phyloP scores from a whole-genome alignment of 2,113 vertebrate genomes.

The Gavia stellata region DNA sequence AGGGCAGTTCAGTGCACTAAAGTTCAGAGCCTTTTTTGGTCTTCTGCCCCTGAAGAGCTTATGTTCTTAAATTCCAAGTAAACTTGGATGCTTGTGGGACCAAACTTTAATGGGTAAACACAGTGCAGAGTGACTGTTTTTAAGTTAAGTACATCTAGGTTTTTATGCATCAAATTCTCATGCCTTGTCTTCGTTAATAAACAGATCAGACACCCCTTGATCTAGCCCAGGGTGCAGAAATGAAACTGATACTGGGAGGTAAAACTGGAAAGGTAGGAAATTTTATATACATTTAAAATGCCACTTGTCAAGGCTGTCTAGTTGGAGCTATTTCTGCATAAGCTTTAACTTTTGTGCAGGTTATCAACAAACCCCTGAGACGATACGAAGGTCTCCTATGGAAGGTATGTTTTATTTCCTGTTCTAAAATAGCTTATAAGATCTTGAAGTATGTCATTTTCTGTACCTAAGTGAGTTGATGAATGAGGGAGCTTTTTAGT shows the following conservation, averaged over 20 bases:
- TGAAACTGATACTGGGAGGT: slow-evolving; percentile 78
- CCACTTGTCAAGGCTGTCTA: not conserved
- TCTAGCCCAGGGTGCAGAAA: slow-evolving; percentile 80
- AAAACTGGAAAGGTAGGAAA: slow-evolving; percentile 78
- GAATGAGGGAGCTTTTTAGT: not conserved
- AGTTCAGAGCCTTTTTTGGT: not conserved
- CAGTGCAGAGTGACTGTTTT: not conserved
- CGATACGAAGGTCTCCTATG: slow-evolving; percentile 86
- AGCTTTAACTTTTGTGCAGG: slow-evolving; percentile 60
- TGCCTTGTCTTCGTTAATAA: not conserved
- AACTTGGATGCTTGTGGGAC: not conserved
- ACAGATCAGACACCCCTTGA: slow-evolving; percentile 85
- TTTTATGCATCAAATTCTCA: not conserved
- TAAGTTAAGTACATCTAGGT: not conserved
- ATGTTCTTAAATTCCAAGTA: not conserved
- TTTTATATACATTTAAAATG: not conserved
- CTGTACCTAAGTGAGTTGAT: not conserved
- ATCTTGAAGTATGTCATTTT: not conserved
- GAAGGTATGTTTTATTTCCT: slow-evolving; percentile 76
- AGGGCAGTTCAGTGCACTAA: not conserved
- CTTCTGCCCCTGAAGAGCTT: not conserved
- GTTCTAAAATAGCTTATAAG: not conserved
- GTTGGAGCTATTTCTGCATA: not conserved
- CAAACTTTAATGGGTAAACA: not conserved
- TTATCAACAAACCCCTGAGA: slow-evolving; percentile 69